Evolutionary conservation across 2,888 invertebrate genomes (phyloP).

Genomic region (Periphyllus acericola): DNA sequence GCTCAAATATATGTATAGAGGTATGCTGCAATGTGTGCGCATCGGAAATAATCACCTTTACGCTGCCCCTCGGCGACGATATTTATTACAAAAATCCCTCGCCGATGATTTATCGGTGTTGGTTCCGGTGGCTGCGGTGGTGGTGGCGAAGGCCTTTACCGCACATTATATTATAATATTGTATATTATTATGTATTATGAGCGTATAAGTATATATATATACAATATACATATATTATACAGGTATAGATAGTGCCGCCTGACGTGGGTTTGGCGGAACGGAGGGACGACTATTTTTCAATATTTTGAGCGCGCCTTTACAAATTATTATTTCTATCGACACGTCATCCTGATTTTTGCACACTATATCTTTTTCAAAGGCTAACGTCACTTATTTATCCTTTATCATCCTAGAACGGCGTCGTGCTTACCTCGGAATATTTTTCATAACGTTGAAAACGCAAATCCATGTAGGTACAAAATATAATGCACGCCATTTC

Average conservation of each 20-base stretch:
- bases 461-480: no score
- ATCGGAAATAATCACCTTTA: slow-evolving; percentile 50
- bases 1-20: neutral
- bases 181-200: slow-evolving; percentile 1
- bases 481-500: no score
- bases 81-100: slow-evolving; percentile 45
- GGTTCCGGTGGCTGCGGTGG: slow-evolving; percentile 4
- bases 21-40: neutral
- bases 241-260: neutral
- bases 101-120: slow-evolving; percentile 16
- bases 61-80: neutral
- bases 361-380: no score
- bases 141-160: neutral
- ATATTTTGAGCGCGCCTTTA: neutral
- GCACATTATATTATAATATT: neutral
- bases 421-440: no score
- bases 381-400: no score
- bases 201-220: neutral
- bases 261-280: neutral
- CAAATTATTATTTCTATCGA: neutral
- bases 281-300: slow-evolving; percentile 1
- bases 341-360: neutral
- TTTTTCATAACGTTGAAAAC: no score
- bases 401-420: no score
- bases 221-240: neutral